phyloP scores from a whole-genome alignment of 2,113 vertebrate species.

The Leuciscus idus region DNA sequence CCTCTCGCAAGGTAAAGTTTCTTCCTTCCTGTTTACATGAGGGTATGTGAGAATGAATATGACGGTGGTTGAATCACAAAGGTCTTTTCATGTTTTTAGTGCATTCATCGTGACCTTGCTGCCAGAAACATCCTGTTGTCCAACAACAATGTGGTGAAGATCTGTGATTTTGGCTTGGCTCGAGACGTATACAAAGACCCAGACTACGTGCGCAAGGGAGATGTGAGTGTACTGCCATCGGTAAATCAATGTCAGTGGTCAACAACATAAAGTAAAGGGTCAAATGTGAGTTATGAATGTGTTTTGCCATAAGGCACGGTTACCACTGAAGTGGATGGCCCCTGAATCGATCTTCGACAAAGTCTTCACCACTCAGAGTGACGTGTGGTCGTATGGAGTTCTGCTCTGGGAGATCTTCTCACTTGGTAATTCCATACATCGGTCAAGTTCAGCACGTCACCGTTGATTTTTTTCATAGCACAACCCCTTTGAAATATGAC shows the following conservation, averaged over 20 bases:
- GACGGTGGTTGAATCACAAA: background rate
- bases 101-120: slow-evolving; percentile 94
- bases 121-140: slow-evolving; percentile 93
- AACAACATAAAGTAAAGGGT: background rate
- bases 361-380: slow-evolving; percentile 94
- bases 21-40: background rate
- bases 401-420: slow-evolving; percentile 99
- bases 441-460: background rate
- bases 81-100: slow-evolving; percentile 70
- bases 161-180: slow-evolving; percentile 94
- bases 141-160: slow-evolving; percentile 95
- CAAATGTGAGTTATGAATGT: background rate
- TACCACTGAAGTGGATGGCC: slow-evolving; percentile 98
- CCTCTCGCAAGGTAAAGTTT: slow-evolving; percentile 87
- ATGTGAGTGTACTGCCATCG: slow-evolving; percentile 80
- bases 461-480: background rate
- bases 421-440: slow-evolving; percentile 76
- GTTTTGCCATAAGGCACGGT: slow-evolving; percentile 79
- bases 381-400: slow-evolving; percentile 94
- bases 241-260: background rate
- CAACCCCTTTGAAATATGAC: background rate
- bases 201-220: slow-evolving; percentile 94
- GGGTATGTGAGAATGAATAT: slow-evolving; percentile 7
- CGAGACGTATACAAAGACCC: slow-evolving; percentile 95
- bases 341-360: slow-evolving; percentile 98